Evolutionary conservation across 1,140 invertebrate genomes (phyloP).

Genomic region (Heliothis subflexa): DNA sequence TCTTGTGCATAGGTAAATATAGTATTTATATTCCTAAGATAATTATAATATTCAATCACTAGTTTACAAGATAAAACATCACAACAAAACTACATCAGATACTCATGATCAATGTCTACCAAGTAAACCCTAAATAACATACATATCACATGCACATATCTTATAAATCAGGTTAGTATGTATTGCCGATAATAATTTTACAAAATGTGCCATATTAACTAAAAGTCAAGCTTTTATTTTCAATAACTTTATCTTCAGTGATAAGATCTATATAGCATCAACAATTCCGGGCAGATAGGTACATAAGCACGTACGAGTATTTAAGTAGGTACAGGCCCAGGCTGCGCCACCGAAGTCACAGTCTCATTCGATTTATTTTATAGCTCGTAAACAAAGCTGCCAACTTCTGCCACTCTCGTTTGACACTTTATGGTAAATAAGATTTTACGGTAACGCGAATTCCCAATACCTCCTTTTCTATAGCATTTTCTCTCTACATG

Average conservation of each 20-base stretch:
- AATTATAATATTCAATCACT: too few species aligned
- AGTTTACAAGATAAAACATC: too few species aligned
- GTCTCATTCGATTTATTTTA: slow-evolving; percentile 83
- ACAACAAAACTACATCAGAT: too few species aligned
- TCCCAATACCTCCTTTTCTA: slow-evolving; percentile 63
- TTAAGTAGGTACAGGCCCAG: slow-evolving; percentile 35
- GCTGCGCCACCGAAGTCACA: slow-evolving; percentile 49
- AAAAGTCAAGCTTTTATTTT: slow-evolving; percentile 2
- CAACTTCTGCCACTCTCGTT: slow-evolving; percentile 78
- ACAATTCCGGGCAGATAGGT: slow-evolving; percentile 10
- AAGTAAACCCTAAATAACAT: too few species aligned
- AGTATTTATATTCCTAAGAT: too few species aligned
- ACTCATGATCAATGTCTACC: too few species aligned
- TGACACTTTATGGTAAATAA: slow-evolving; percentile 82
- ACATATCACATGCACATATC: too few species aligned
- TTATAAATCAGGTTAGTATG: too few species aligned
- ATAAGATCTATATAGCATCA: slow-evolving; percentile 40
- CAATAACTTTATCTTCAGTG: slow-evolving; percentile 17
- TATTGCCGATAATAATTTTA: too few species aligned
- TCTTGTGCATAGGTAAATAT: not conserved
- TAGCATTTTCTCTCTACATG: slow-evolving; percentile 72
- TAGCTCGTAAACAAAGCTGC: slow-evolving; percentile 79
- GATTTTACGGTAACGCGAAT: slow-evolving; percentile 75
- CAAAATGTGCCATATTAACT: not conserved
- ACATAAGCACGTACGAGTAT: slow-evolving; percentile 35